A percentile compares a stretch with the other conserved stretches of the same genome.
phyloP scores from a whole-genome alignment of 2,797 vertebrate species.

The Mionectes olivaceus region DNA sequence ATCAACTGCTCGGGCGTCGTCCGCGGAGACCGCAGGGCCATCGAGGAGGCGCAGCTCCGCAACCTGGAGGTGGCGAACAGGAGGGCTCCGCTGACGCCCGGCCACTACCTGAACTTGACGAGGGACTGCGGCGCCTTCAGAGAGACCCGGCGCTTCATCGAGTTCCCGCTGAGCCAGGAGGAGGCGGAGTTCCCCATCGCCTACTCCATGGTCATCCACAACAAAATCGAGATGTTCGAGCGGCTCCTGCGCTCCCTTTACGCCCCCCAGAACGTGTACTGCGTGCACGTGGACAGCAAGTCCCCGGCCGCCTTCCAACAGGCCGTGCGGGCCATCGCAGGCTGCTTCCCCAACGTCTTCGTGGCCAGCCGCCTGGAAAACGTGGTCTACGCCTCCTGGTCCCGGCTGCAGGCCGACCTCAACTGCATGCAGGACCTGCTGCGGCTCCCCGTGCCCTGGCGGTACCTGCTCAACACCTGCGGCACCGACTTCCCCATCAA shows the following conservation, averaged over 20 bases:
- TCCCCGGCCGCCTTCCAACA: neutral
- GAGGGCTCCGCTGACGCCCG: neutral
- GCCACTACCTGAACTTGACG: neutral
- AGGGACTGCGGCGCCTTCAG: constrained; percentile 40
- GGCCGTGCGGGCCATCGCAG: neutral
- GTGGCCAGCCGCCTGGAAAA: constrained; percentile 61
- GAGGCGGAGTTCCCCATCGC: constrained; percentile 57
- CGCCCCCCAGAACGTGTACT: constrained; percentile 62
- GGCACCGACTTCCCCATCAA: constrained; percentile 75
- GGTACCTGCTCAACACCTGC: constrained; percentile 62
- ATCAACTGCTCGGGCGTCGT: constrained; percentile 41
- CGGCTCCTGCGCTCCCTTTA: constrained; percentile 63
- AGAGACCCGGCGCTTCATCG: constrained; percentile 10
- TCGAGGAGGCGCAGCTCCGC: neutral
- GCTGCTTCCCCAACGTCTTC: constrained; percentile 70
- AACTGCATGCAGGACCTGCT: constrained; percentile 67
- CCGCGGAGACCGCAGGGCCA: neutral
- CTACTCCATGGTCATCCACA: constrained; percentile 61
- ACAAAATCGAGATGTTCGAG: constrained; percentile 70
- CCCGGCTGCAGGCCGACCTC: constrained; percentile 67
- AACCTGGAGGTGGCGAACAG: neutral
- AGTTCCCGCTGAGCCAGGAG: constrained; percentile 50
- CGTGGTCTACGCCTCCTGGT: constrained; percentile 66
- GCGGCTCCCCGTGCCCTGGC: constrained; percentile 19
- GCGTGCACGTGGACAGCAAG: constrained; percentile 50